phyloP scores from a whole-genome alignment of 2,888 invertebrate species.

The Andrena minutula region DNA sequence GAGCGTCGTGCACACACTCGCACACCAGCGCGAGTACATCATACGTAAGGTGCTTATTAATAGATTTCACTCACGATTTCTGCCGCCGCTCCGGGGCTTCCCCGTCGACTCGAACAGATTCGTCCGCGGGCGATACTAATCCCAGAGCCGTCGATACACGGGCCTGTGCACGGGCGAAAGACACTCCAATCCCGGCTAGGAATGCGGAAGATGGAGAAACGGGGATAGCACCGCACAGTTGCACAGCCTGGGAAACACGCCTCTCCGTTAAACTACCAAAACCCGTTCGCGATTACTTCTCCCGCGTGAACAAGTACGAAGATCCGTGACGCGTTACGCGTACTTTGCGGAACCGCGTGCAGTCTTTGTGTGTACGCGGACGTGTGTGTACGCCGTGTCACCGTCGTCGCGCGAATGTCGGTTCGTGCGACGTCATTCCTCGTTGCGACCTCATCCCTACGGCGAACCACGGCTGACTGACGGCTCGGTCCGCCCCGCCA shows the following conservation, averaged over 20 bases:
- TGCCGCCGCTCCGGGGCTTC: constrained; percentile 13
- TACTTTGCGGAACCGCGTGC: constrained; percentile 37
- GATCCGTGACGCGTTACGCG: constrained; percentile 25
- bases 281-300: constrained; percentile 6
- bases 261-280: constrained; percentile 28
- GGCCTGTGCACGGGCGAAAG: constrained; percentile 35
- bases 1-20: constrained; percentile 6
- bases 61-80: constrained; percentile 54
- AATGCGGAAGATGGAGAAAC: constrained; percentile 65
- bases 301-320: constrained; percentile 2
- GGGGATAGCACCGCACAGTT: constrained; percentile 63
- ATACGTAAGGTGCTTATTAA: constrained; percentile 40
- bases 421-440: constrained; percentile 60
- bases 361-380: constrained; percentile 20
- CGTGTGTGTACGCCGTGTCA: constrained; percentile 37
- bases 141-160: constrained; percentile 44
- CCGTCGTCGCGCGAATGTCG: constrained; percentile 64
- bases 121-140: constrained; percentile 17
- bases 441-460: constrained; percentile 77
- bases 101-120: constrained; percentile 1
- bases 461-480: constrained; percentile 82
- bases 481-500: constrained; percentile 71
- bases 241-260: constrained; percentile 65
- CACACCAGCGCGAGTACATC: neutral
- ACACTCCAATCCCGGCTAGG: constrained; percentile 57